Base-by-base conservation (phyloP, 2,888 invertebrate genomes). In the Clepsis dumicolana region DNA sequence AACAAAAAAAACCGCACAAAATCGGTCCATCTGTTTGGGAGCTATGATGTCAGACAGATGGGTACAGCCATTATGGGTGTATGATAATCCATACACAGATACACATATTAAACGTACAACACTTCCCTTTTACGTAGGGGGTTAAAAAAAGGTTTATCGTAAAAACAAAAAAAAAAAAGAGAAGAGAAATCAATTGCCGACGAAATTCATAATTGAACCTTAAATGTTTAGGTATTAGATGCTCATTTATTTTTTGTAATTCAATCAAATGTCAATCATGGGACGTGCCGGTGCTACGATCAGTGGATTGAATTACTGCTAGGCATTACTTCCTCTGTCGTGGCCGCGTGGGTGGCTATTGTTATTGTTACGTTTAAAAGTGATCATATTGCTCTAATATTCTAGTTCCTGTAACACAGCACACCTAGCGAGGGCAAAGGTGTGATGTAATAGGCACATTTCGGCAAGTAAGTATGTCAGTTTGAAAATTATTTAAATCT, bases 301-400 rank as follows among this genome's bases (percentile, higher is more conserved):
- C 25, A 18, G 14, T 14, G 18, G 5, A 35, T 56, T 56, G 56
- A 56, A 24, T 24, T 35, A 18, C 48, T 12, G 21, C 65, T 32
- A n/a, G n/a, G n/a, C n/a, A 32, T 65, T 53, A 25, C 25, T 21
- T 29, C 25, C 27, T 44, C 35, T 10, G 21, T 48, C 57, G 57
- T 65, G 48, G 57, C 66, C 14, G 25, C 35, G 61, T 62, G 61
- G 66, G 66, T 66, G 66, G 66, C 54, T 27, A 66, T 66, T 66
- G 66, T 66, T 27, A 66, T 66, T 66, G 66, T 66, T 56, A 24
- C 35, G 25, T 32, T 27, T 27, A 4, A 54, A 56, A 62, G 12
- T 50, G 56, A 62, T 66, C 27, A 44, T n/a, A n/a, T 24, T 32
- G 25, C 60, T 54, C 44, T 27, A 35, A 35, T 32, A 56, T 56